Evolutionary conservation across 2,113 vertebrate species (phyloP), one percentile per base, ranked within the genome.

Genomic region (Nycticorax nycticorax): DNA sequence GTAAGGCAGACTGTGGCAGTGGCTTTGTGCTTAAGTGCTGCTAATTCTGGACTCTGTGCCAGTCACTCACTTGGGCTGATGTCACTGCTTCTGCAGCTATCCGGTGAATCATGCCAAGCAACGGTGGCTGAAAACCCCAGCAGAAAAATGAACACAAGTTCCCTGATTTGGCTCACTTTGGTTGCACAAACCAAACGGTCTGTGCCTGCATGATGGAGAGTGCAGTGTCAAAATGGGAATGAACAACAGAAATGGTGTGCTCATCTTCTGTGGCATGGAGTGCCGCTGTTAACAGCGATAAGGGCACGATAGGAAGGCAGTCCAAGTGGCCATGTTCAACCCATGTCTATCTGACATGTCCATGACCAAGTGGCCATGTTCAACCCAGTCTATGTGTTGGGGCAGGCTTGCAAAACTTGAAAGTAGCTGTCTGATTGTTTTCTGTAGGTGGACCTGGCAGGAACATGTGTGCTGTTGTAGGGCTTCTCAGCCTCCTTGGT

Each of bases 271-370:
- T 14, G 15, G 9, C 3, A 1, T 9, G 39, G 22, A 17, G 26
- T 1, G 0, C 37, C 20, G 32, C 66, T 78, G 20, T n/a, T 56
- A 1, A 4, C 16, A 23, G 45, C 2, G 6, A 3, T 19, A 28
- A 64, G n/a, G 48, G 28, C 68, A 30, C 0, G 0, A 13, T 20
- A 4, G 8, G 26, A 64, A 50, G n/a, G 28, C 59, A 32, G n/a
- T n/a, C 56, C 75, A 66, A 23, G 41, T 3, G 27, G 27, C 10
- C 12, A 0, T 8, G 14, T 62, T 66, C 77, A 75, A 11, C 16
- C 19, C 45, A 33, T 41, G 8, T 27, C 37, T 79, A 0, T 55
- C 39, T 41, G 39, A 41, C 39, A 12, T 41, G 39, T 41, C 39
- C 39, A 12, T 41, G 39, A 41, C 39, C 39, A 41, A 41, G 39